Base-by-base conservation (phyloP, 2,888 invertebrate genomes). In the Dryococelus australis region DNA sequence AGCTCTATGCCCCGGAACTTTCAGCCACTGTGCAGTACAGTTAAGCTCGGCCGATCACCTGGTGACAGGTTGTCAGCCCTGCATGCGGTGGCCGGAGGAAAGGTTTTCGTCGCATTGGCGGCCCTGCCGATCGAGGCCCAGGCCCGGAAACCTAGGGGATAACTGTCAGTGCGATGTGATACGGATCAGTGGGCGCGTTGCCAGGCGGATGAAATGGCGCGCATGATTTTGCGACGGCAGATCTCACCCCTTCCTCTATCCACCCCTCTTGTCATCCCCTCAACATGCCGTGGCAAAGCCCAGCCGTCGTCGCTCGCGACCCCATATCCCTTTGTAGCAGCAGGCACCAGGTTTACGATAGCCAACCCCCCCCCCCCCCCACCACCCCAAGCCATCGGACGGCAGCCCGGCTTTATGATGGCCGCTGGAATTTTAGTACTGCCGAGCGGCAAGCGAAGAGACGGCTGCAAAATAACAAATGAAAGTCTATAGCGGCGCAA, bases 341-440 rank as follows among this genome's bases (percentile, higher is more conserved):
- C 65, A n/a, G 65, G 65, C 65, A 65, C 65, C 65, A 47, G 65
- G 65, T 65, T 65, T 65, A 65, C 65, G 65, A 65, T 65, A n/a
- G n/a, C 24, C n/a, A n/a, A 8, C 65, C 65, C 6, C 65, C 65
- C 51, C 51, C 51, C 8, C 20, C 13, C 51, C 35, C 35, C 4
- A 35, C 51, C 8, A 0, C 13, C 51, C 35, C 35, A 3, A 35
- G 35, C 2, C 35, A 4, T 3, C 2, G 35, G 35, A 35, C 35
- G 12, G 51, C 13, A 24, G 65, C 0, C 65, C 65, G 65, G 65
- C 65, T 65, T 65, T 65, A 65, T 65, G 65, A 65, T 20, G 65
- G 65, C 65, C 65, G 65, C 65, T 65, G 3, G 65, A n/a, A 65
- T 65, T 5, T 65, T 65, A 65, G 65, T 65, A n/a, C 65, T n/a